phyloP scores from a whole-genome alignment of 2,797 vertebrate species.

The Varecia variegata region DNA sequence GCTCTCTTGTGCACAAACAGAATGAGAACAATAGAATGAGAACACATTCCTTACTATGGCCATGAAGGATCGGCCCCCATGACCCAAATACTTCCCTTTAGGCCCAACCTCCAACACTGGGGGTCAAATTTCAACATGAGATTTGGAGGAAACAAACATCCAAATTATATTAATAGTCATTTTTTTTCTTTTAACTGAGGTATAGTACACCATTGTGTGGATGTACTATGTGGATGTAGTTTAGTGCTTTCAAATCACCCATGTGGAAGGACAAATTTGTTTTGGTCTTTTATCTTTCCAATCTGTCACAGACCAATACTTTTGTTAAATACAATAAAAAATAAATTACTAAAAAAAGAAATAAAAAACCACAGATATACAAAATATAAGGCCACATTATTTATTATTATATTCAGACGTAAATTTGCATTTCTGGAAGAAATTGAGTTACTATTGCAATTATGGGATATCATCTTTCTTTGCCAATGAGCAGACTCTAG shows the following conservation, averaged over 20 bases:
- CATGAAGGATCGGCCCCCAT: neutral
- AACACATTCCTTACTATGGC: neutral
- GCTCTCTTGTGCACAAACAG: neutral
- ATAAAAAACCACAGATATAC: neutral
- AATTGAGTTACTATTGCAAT: neutral
- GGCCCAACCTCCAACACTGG: neutral
- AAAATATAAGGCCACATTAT: neutral
- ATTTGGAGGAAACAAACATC: neutral
- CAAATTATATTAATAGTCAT: neutral
- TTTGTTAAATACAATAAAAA: slow-evolving; percentile 11
- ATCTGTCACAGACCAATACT: neutral
- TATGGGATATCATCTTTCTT: neutral
- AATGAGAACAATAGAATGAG: neutral
- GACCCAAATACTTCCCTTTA: neutral
- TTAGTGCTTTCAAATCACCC: neutral
- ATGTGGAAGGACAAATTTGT: neutral
- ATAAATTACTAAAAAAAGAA: neutral
- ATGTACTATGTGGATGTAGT: neutral
- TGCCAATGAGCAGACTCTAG: neutral
- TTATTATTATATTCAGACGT: neutral
- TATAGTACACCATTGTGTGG: neutral
- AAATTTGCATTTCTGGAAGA: neutral
- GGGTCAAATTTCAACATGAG: neutral
- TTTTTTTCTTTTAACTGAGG: neutral
- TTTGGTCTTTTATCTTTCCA: neutral